These are phyloP conservation scores for Pyrocephalus nanus DNA, from an alignment of 2,797 vertebrate species.

Conservation along the genomic window DNA sequence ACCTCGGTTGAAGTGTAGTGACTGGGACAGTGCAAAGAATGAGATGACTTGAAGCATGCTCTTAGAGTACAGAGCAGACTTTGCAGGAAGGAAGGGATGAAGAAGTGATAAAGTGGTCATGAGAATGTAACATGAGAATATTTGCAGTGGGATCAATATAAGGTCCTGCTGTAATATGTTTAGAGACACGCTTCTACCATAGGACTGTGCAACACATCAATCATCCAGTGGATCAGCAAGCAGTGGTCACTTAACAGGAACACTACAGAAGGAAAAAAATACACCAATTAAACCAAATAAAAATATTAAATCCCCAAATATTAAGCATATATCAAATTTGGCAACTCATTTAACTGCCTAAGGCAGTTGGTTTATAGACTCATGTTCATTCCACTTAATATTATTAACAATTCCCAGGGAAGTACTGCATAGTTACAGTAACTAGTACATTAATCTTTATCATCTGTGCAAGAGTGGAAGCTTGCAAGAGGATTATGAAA, in stretches of 20 bases:
- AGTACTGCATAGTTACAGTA: slow-evolving; percentile 6
- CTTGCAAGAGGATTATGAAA: slow-evolving; percentile 5
- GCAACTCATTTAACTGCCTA: slow-evolving; percentile 1
- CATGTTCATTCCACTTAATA: slow-evolving; percentile 13
- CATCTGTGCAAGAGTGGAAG: background rate
- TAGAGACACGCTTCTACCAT: background rate
- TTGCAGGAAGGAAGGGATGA: background rate
- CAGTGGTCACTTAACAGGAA: background rate
- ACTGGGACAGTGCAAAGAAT: background rate
- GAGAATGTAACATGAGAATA: slow-evolving; percentile 4
- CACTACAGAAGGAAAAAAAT: background rate
- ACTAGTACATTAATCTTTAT: slow-evolving; percentile 40
- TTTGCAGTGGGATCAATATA: background rate
- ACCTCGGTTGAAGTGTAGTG: background rate
- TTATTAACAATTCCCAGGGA: slow-evolving; percentile 48
- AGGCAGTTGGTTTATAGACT: slow-evolving; percentile 21
- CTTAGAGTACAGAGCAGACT: background rate
- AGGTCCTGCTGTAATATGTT: background rate
- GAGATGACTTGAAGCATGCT: background rate
- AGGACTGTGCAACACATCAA: background rate
- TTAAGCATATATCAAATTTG: background rate
- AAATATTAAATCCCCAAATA: background rate
- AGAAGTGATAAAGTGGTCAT: background rate
- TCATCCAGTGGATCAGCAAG: background rate
- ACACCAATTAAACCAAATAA: background rate